Conservation (phyloP, 1,140 invertebrate genomes). For the Pseudomyrmex flavicornis region DNA sequence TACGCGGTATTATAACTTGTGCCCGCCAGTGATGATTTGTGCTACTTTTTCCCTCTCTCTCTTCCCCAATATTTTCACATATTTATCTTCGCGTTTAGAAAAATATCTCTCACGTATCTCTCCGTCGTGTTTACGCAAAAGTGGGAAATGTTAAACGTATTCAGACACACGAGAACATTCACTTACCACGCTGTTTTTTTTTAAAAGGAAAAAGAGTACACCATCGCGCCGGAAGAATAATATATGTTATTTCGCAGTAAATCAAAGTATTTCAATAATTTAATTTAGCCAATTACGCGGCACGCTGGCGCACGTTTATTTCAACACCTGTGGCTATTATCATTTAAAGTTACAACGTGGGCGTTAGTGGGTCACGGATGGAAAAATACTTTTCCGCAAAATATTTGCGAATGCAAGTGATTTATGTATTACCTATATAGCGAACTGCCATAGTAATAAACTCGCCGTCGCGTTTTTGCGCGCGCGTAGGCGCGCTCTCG, state of each 20-base stretch:
- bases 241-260: too few relatives aligned
- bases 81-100: neutral
- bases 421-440: constrained; percentile 42
- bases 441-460: constrained; percentile 37
- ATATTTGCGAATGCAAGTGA: constrained; percentile 32
- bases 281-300: too few relatives aligned
- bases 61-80: neutral
- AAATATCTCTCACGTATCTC: neutral
- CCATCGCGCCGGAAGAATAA: neutral
- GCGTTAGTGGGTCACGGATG: constrained; percentile 27
- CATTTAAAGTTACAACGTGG: neutral
- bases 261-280: neutral
- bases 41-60: constrained; percentile 16
- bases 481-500: constrained; percentile 40
- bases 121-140: neutral
- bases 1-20: neutral
- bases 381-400: constrained; percentile 40
- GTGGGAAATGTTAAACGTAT: neutral
- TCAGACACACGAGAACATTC: neutral
- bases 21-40: constrained; percentile 17
- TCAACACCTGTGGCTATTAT: neutral
- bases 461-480: constrained; percentile 9
- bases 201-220: neutral
- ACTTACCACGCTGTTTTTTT: neutral
- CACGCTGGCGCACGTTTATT: neutral